Percentiles rank a stretch among this genome's conserved stretches.
Evolutionary conservation across 2,113 vertebrate species (phyloP).

Genomic region (Scalopus aquaticus): DNA sequence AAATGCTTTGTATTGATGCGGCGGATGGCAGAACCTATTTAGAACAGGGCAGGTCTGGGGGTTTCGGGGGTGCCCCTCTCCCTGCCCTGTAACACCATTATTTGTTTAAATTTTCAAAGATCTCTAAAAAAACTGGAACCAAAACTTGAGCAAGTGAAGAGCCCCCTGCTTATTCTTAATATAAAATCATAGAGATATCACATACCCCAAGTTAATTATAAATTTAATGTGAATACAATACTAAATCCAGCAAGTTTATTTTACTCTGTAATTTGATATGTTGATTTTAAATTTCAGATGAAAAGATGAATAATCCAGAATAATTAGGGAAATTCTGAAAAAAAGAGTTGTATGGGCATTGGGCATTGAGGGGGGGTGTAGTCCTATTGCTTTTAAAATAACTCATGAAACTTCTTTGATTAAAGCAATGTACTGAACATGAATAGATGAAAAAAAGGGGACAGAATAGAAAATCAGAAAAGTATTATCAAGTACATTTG

Average conservation of each 20-base stretch:
- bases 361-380: no score
- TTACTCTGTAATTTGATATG: not conserved
- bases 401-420: not conserved
- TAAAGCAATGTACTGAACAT: not conserved
- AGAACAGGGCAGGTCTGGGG: no score
- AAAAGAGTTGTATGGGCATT: no score
- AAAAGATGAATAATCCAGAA: not conserved
- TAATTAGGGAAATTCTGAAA: not conserved
- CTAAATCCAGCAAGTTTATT: not conserved
- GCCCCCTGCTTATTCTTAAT: not conserved
- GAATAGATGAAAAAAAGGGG: not conserved
- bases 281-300: not conserved
- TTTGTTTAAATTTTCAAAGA: constrained; percentile 11
- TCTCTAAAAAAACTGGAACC: not conserved
- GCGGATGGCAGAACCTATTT: no score
- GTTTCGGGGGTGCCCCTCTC: no score
- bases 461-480: not conserved
- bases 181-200: not conserved
- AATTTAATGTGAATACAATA: constrained; percentile 3
- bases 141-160: not conserved
- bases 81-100: no score
- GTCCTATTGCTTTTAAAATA: not conserved
- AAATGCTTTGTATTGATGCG: no score
- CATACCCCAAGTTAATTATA: not conserved
- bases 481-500: not conserved